These are phyloP conservation scores for Eretmodus cyanostictus DNA, from an alignment of 2,113 vertebrate species.

Conservation along the genomic window DNA sequence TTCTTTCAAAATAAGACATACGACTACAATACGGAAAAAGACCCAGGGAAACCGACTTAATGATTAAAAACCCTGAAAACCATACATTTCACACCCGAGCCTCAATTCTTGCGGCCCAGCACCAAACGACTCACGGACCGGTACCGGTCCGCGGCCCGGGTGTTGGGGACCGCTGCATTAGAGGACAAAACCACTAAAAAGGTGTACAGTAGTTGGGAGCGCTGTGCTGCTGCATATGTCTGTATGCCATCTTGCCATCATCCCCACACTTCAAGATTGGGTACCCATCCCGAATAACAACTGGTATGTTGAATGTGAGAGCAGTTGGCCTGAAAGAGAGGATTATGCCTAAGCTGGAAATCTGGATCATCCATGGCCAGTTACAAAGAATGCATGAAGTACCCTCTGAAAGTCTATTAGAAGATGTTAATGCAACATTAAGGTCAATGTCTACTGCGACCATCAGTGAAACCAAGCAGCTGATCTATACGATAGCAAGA, in stretches of 20 bases:
- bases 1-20: background rate
- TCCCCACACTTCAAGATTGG: background rate
- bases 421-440: background rate
- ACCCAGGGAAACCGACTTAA: fast-evolving
- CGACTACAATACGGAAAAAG: fast-evolving
- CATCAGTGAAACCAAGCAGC: background rate
- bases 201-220: background rate
- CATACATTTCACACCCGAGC: background rate
- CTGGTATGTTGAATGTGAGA: background rate
- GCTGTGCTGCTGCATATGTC: background rate
- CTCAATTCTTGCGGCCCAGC: fast-evolving
- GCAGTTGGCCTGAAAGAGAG: background rate
- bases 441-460: background rate
- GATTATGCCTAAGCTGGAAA: background rate
- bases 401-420: background rate
- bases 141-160: fast-evolving
- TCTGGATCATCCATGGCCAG: background rate
- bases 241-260: background rate
- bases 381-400: background rate
- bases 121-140: background rate
- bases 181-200: background rate
- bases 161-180: background rate
- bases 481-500: background rate
- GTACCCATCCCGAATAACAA: fast-evolving
- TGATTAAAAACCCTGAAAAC: background rate